phyloP scores from a whole-genome alignment of 2,888 invertebrate species.

The Tenodera sinensis region DNA sequence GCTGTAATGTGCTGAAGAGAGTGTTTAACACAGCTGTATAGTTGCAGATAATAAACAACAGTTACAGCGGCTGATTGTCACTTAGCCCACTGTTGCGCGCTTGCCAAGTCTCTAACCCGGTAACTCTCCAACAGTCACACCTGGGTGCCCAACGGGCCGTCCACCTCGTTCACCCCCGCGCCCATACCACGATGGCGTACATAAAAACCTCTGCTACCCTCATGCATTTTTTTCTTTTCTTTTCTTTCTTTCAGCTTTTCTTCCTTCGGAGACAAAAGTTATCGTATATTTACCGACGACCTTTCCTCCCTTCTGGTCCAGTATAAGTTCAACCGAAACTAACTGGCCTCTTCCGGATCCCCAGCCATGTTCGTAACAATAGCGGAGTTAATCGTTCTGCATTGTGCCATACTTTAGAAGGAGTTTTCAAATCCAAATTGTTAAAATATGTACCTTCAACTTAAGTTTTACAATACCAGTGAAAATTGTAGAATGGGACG shows the following conservation, averaged over 20 bases:
- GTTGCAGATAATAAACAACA: no score
- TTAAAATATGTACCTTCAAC: no score
- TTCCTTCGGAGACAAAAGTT: slow-evolving; percentile 19
- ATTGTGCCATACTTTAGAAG: no score
- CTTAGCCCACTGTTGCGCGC: neutral
- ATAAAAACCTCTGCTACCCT: slow-evolving; percentile 10
- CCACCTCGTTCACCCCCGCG: slow-evolving; percentile 10
- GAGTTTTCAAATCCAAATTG: no score
- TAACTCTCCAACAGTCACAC: slow-evolving; percentile 21
- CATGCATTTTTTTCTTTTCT: neutral
- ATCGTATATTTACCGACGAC: slow-evolving; percentile 21
- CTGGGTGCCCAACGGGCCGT: slow-evolving; percentile 13
- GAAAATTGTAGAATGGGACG: no score
- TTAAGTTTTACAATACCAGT: no score
- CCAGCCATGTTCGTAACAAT: neutral
- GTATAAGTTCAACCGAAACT: neutral
- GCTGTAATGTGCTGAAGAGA: no score
- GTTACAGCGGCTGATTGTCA: neutral
- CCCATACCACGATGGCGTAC: neutral
- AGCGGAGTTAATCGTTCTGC: no score
- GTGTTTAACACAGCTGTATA: no score
- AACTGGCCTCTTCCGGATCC: neutral
- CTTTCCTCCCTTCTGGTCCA: neutral
- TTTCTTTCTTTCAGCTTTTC: neutral
- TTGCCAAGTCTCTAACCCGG: neutral